Base-by-base conservation (phyloP, 1,140 invertebrate species). In the Trichonephila clavipes region DNA sequence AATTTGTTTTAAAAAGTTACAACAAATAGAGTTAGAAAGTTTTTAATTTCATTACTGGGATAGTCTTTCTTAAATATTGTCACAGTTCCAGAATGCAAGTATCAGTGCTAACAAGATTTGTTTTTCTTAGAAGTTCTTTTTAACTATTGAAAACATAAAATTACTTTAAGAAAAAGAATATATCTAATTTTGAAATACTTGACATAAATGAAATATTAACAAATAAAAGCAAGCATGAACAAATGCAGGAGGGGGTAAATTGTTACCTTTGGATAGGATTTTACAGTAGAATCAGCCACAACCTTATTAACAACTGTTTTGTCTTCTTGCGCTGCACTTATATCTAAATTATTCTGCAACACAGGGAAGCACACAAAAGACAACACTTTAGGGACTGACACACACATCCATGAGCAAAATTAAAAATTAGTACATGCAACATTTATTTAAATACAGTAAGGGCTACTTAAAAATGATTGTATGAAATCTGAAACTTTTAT, bases 261-360 rank as follows among this genome's bases (percentile, higher is more conserved):
- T 19, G 34, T 94, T 94, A 94, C 94, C 94, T 94, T 94, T 88
- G 94, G 86, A 58, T 69, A 92, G 40, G 94, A 83, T 88, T 92
- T 89, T 66, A 77, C 58, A 58, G 86, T 40, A 34, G 90, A 24
- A n/a, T 94, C 89, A 24, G 66, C 59, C 28, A 92, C 69, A 58
- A 94, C 64, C 90, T 94, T 93, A 59, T 81, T 92, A 88, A 69
- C 83, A 77, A 69, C 61, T 69, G 90, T 92, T 94, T 94, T 92
- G 44, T 94, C 94, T 69, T 92, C 94, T 51, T 83, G 86, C n/a
- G 83, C 89, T 66, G 69, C 69, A 92, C 61, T 92, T 19, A 58
- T 89, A 61, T 94, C 94, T 92, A 94, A 89, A 69, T 94, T 94
- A 92, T 92, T 94, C 94, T 94, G 90, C 85, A 94, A 94, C 19